Base-by-base conservation (phyloP, 1,140 invertebrate genomes). In the Plectus sambesii region DNA sequence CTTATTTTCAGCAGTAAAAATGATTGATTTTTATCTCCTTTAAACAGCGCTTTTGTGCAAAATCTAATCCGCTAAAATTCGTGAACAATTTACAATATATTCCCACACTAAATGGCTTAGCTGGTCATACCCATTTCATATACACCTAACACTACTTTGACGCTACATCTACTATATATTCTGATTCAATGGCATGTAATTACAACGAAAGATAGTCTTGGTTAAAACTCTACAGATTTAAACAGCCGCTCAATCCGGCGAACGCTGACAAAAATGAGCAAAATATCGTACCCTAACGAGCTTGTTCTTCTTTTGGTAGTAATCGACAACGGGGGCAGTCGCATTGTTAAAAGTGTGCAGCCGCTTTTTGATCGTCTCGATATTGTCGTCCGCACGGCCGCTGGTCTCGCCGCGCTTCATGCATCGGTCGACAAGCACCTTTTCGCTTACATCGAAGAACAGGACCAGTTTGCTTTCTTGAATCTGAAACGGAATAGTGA, bases 381-480 rank as follows among this genome's bases (percentile, higher is more conserved):
- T 85, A 63, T 98, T 98, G 68, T 99, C 93, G 63, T 99, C 93
- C 2, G 82, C 84, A n/a, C 93, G 79, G 17, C 86, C 84, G 12
- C 87, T 89, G 20, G 82, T 86, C 45, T 82, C 78, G 0, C 84
- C 92, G 48, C 93, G 79, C 0, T 83, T 80, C 53, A 97, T 61
- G 24, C 97, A 77, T 42, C 93, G 78, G 49, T 80, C 73, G 0
- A 81, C 81, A 74, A 99, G 78, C 0, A 84, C 85, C 5, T 85
- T 83, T 58, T 88, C 83, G 1, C 80, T 75, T 2, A 85, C 84
- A 44, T 94, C 84, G 58, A 83, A 82, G 66, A 79, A 90, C 12
- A 94, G 56, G 0, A 90, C 81, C 42, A 84, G 62, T 43, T 81
- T 76, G 37, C 82, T 84, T 1, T 82, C 65, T 87, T 87, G 0